Evolutionary conservation across 2,797 vertebrate species (phyloP).

Genomic region (Neosilurus hyrtlii): DNA sequence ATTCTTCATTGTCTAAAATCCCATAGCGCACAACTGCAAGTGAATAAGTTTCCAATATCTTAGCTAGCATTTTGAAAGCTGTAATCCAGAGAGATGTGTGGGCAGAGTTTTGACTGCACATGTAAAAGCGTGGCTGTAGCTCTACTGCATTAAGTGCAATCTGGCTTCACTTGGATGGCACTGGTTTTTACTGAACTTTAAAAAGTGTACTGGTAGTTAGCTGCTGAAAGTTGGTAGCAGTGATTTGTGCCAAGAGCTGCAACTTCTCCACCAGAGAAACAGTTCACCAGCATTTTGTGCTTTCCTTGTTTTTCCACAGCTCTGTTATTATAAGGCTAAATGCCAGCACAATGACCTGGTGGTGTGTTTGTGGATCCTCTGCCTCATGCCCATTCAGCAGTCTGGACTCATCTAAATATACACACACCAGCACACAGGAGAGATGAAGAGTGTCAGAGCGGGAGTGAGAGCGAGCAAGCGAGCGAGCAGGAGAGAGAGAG

Average conservation of each 20-base stretch:
- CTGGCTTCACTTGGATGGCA: not conserved
- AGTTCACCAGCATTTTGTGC: not conserved
- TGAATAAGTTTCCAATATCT: not conserved
- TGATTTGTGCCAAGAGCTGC: not conserved
- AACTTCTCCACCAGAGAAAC: not conserved
- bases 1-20: not conserved
- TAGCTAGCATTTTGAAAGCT: not conserved
- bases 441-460: constrained; percentile 14
- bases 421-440: not conserved
- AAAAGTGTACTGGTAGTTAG: not conserved
- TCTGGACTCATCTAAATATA: constrained; percentile 29
- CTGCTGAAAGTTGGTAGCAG: not conserved
- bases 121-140: not conserved
- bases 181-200: not conserved
- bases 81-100: not conserved
- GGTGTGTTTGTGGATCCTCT: constrained; percentile 35
- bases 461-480: not conserved
- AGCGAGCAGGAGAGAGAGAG: not conserved
- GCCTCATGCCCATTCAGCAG: constrained; percentile 43
- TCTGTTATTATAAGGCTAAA: constrained; percentile 19
- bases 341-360: constrained; percentile 31
- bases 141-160: not conserved
- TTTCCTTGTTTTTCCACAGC: not conserved
- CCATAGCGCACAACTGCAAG: not conserved
- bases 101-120: not conserved